A percentile compares a stretch with the other conserved stretches of the same genome.
Evolutionary conservation across 2,797 vertebrate species (phyloP).

Genomic region (Poeciliopsis infans): DNA sequence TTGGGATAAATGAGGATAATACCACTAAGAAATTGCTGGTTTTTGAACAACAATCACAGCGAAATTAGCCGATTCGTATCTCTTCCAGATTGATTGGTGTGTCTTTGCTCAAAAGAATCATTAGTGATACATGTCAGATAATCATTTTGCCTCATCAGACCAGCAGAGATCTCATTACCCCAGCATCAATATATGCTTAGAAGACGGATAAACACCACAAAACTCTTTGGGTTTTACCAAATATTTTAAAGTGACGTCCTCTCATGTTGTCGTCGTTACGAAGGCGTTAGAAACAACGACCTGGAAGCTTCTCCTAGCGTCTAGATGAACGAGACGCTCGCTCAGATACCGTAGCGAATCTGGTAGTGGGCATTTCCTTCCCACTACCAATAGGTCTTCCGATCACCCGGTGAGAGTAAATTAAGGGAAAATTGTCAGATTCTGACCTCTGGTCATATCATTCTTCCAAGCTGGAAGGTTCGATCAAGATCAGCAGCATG

Average conservation of each 20-base stretch:
- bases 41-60: neutral
- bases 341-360: neutral
- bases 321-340: conserved; percentile 23
- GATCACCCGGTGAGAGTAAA: neutral
- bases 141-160: conserved; percentile 70
- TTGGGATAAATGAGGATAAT: neutral
- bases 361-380: conserved; percentile 1
- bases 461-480: conserved; percentile 33
- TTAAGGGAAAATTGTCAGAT: neutral
- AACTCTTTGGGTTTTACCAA: neutral
- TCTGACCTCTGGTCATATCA: conserved; percentile 28
- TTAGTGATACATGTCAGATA: conserved; percentile 56
- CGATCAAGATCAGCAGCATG: conserved; percentile 49
- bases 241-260: neutral
- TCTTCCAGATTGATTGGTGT: neutral
- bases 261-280: neutral
- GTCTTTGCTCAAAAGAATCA: conserved; percentile 30
- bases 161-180: conserved; percentile 75
- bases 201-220: conserved; percentile 69
- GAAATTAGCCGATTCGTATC: neutral
- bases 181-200: conserved; percentile 71
- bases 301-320: neutral
- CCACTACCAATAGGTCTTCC: neutral
- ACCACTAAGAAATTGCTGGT: neutral
- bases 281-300: neutral